phyloP scores from a whole-genome alignment of 2,888 invertebrate genomes.

The Actias luna region DNA sequence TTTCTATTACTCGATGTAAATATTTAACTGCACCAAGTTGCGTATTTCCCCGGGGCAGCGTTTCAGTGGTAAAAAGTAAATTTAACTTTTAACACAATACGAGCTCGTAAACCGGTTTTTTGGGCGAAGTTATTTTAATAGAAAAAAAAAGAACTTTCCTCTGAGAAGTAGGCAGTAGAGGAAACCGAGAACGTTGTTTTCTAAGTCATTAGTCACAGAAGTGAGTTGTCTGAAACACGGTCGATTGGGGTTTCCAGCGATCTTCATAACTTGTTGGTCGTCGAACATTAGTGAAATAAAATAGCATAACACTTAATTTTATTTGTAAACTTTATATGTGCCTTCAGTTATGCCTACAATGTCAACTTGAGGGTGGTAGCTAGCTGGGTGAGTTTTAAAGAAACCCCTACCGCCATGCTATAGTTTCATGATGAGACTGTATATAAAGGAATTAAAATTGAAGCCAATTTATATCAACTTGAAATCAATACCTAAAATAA shows the following conservation, averaged over 20 bases:
- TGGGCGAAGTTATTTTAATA: slow-evolving; percentile 33
- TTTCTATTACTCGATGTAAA: slow-evolving; percentile 18
- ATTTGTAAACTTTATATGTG: too few species aligned
- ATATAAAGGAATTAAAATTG: too few species aligned
- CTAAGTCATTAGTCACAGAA: slow-evolving; percentile 57
- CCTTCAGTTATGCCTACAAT: too few species aligned
- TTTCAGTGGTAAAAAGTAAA: slow-evolving; percentile 16
- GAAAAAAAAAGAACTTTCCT: slow-evolving; percentile 41
- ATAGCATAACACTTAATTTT: too few species aligned
- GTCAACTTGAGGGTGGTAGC: too few species aligned
- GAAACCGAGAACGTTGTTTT: slow-evolving; percentile 52
- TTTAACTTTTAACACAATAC: slow-evolving; percentile 19
- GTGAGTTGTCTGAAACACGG: slow-evolving; percentile 35
- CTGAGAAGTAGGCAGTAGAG: slow-evolving; percentile 41
- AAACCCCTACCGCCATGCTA: too few species aligned
- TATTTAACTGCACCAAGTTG: slow-evolving; percentile 25
- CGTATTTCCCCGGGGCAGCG: slow-evolving; percentile 21
- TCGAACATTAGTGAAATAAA: neutral
- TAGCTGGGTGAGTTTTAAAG: too few species aligned
- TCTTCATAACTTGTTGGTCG: neutral
- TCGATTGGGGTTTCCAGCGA: neutral
- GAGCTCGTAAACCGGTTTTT: neutral
- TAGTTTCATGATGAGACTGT: too few species aligned
- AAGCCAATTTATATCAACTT: too few species aligned
- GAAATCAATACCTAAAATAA: too few species aligned